Evolutionary conservation across 2,888 invertebrate genomes (phyloP).

Genomic region (Tetragonisca angustula): DNA sequence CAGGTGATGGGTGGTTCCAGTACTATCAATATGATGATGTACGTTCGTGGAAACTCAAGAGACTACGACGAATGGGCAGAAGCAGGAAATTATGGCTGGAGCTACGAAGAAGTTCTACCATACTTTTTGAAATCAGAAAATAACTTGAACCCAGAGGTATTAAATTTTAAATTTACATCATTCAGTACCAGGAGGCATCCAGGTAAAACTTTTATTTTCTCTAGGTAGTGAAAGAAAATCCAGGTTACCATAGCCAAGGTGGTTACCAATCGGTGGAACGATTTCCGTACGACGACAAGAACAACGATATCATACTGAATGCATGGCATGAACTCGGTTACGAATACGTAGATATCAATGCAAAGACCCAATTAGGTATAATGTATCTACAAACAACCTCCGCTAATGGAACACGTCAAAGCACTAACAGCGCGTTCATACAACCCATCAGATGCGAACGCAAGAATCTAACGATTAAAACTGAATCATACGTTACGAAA

Average conservation of each 20-base stretch:
- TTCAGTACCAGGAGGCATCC: too few species aligned
- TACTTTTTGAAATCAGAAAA: too few species aligned
- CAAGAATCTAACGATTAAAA: slow-evolving; percentile 81
- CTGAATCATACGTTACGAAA: slow-evolving; percentile 85
- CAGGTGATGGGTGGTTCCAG: too few species aligned
- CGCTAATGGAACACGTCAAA: slow-evolving; percentile 62
- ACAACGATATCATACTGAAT: too few species aligned
- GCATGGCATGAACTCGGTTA: slow-evolving; percentile 79
- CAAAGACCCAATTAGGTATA: slow-evolving; percentile 86
- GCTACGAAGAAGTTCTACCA: too few species aligned
- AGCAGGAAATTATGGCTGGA: too few species aligned
- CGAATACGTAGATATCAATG: slow-evolving; percentile 79
- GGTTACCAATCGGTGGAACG: slow-evolving; percentile 85
- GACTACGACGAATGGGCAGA: too few species aligned
- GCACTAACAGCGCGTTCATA: slow-evolving; percentile 87
- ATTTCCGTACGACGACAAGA: too few species aligned
- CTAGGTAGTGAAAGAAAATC: slow-evolving; percentile 80
- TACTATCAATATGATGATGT: too few species aligned
- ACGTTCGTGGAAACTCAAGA: too few species aligned
- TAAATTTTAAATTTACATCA: too few species aligned
- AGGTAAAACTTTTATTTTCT: not conserved
- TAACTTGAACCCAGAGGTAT: too few species aligned
- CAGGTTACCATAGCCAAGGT: slow-evolving; percentile 86
- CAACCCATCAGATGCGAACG: slow-evolving; percentile 87
- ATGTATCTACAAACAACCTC: slow-evolving; percentile 87